Conservation (phyloP, 2,888 invertebrate genomes). For the Gortyna flavago region DNA sequence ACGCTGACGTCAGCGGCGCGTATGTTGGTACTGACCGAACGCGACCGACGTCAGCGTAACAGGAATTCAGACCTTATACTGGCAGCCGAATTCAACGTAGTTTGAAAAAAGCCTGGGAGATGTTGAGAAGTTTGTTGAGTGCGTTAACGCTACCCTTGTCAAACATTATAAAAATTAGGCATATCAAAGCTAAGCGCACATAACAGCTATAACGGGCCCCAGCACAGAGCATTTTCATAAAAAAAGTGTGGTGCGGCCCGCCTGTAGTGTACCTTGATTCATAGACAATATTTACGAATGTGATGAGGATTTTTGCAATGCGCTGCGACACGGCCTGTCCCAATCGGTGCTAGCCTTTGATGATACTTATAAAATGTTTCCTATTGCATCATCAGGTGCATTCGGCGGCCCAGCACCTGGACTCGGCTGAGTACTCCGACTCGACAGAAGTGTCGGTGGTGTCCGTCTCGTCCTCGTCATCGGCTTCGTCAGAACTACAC, state of each 20-base stretch:
- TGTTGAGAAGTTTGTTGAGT: background rate
- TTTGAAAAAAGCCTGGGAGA: background rate
- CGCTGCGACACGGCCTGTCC: too few relatives aligned
- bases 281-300: background rate
- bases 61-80: too few relatives aligned
- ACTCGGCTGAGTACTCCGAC: conserved; percentile 79
- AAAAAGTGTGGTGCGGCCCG: background rate
- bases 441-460: conserved; percentile 81
- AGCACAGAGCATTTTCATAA: too few relatives aligned
- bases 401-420: conserved; percentile 78
- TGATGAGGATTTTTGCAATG: background rate
- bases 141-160: background rate
- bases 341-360: background rate
- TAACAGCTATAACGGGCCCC: background rate
- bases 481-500: conserved; percentile 77
- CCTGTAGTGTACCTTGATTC: background rate
- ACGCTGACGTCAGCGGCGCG: too few relatives aligned
- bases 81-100: background rate
- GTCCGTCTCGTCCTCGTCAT: conserved; percentile 74
- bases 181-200: background rate
- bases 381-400: conserved; percentile 62
- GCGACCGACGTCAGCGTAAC: too few relatives aligned
- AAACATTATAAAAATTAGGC: too few relatives aligned
- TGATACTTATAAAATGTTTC: background rate
- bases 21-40: too few relatives aligned